phyloP scores from a whole-genome alignment of 1,140 invertebrate species.

The Trichonephila clavata region DNA sequence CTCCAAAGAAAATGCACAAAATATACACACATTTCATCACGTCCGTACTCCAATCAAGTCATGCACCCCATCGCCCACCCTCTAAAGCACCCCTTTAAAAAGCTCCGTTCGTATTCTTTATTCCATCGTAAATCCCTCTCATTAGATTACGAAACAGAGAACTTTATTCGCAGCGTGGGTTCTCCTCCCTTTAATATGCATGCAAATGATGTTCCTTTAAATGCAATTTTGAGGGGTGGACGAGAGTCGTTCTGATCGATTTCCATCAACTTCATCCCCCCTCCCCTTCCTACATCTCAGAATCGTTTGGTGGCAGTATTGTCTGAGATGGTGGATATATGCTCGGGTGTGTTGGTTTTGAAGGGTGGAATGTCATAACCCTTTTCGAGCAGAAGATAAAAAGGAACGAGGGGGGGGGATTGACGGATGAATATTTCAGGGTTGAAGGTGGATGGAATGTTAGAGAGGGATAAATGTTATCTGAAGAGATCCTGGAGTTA shows the following conservation, averaged over 20 bases:
- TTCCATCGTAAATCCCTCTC: constrained; percentile 29
- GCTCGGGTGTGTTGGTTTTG: constrained; percentile 22
- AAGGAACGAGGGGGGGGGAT: neutral
- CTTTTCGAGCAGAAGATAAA: neutral
- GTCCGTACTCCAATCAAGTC: constrained; percentile 17
- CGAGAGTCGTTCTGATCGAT: constrained; percentile 13
- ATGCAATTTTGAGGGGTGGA: constrained; percentile 49
- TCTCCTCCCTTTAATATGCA: constrained; percentile 66
- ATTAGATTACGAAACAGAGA: constrained; percentile 64
- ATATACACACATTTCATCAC: constrained; percentile 27
- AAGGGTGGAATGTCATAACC: neutral
- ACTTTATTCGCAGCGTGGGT: constrained; percentile 40
- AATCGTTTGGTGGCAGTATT: constrained; percentile 11
- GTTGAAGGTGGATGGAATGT: too few species aligned
- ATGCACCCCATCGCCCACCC: neutral
- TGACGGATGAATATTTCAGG: too few species aligned
- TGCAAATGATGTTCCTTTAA: constrained; percentile 64
- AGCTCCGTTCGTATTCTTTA: neutral
- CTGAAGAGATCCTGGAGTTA: too few species aligned
- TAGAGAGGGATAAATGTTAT: too few species aligned
- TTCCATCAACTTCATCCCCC: neutral
- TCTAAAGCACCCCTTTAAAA: neutral
- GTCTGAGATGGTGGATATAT: neutral
- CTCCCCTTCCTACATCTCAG: too few species aligned
- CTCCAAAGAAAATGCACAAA: neutral